These are phyloP conservation scores for Pachliopta kotzebuea DNA, from an alignment of 2,888 invertebrate genomes.

Conservation along the genomic window DNA sequence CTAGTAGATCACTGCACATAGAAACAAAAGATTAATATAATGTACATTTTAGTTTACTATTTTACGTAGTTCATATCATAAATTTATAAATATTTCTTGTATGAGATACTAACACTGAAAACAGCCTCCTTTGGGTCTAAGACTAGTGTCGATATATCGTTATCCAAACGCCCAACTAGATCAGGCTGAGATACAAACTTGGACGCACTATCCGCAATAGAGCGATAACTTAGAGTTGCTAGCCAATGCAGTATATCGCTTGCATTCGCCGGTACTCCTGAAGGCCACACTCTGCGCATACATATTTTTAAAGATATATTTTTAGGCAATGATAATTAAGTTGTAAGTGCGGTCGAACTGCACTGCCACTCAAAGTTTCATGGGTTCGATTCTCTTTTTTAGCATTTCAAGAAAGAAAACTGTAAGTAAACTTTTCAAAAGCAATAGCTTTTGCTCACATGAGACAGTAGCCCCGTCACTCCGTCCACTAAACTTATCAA, in stretches of 20 bases:
- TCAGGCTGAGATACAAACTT: slow-evolving; percentile 50
- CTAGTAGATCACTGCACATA: too few relatives aligned
- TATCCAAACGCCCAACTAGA: slow-evolving; percentile 43
- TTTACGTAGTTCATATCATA: not conserved
- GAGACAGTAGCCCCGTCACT: too few relatives aligned
- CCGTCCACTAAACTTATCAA: too few relatives aligned
- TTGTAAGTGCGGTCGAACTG: too few relatives aligned
- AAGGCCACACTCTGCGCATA: slow-evolving; percentile 53
- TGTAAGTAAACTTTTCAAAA: too few relatives aligned
- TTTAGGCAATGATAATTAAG: too few relatives aligned
- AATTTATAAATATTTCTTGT: not conserved
- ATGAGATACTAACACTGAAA: slow-evolving; percentile 50
- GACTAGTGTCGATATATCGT: slow-evolving; percentile 41
- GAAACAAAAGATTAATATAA: not conserved
- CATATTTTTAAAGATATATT: too few relatives aligned
- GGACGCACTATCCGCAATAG: slow-evolving; percentile 51
- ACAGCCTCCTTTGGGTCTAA: slow-evolving; percentile 61
- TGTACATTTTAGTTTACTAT: not conserved
- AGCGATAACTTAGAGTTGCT: slow-evolving; percentile 64
- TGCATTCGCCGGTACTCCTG: slow-evolving; percentile 53
- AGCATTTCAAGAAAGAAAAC: too few relatives aligned
- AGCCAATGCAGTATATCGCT: slow-evolving; percentile 67
- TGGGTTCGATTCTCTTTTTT: too few relatives aligned
- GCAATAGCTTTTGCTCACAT: too few relatives aligned
- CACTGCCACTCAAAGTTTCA: too few relatives aligned